Evolutionary conservation across 2,888 invertebrate species (phyloP), one percentile per base, ranked within the genome.

Genomic region (Elysia crispata): DNA sequence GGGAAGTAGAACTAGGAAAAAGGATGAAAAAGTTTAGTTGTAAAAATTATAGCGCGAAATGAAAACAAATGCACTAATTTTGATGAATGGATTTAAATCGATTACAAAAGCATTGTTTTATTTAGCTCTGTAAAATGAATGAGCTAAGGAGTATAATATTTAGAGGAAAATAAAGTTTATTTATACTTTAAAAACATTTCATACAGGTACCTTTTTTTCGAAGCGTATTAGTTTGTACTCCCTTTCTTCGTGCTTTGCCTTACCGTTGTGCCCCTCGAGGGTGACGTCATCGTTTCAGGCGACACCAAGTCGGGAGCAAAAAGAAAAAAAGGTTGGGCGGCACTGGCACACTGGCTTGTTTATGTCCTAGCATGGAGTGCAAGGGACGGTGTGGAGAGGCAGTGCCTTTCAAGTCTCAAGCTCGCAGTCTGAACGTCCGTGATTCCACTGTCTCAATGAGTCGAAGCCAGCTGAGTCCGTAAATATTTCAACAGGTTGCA

Each of bases 201-300:
- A 20, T 54, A 54, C 31, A 31, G 20, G 54, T 13, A 49, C 1
- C 18, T 23, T 25, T 76, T 50, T 77, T 69, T 11, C 23, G 1
- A 23, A 31, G 28, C 31, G 60, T n/a, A 69, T 23, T 30, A 20
- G 15, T 31, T 18, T 30, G 23, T 11, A 41, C 31, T 50, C 54
- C 57, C 31, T 49, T 30, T 30, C 30, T 62, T 28, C 67, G 88
- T 85, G 81, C 83, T 87, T 85, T 85, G 86, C 87, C 84, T 84
- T 83, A 83, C 87, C 86, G 83, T 82, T 82, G 87, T 82, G 86
- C 87, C 81, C 77, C 82, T 82, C 79, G 75, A 74, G 73, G 62
- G 83, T 90, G 89, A 90, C 87, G 88, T 89, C 88, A 89, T 84
- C 82, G 82, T 75, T 76, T 84, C 80, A 86, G 89, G 90, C 89